These are phyloP conservation scores for Pollenia labialis DNA, from an alignment of 2,888 invertebrate genomes.

Conservation along the genomic window DNA sequence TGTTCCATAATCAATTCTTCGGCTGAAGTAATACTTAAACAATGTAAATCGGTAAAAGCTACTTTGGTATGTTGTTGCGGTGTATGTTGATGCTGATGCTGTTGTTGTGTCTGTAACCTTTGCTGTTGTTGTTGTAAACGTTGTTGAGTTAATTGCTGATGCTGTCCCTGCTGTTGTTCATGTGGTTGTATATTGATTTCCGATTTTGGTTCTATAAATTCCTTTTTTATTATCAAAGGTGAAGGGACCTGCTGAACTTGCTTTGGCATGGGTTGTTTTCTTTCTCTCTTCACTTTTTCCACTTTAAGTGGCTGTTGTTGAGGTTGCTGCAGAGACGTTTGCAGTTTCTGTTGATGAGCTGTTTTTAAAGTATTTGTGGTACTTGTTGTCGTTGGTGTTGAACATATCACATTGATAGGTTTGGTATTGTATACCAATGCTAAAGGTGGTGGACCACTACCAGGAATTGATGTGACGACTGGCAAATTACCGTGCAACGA, in stretches of 20 bases:
- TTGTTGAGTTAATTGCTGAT: constrained; percentile 9
- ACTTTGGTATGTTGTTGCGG: constrained; percentile 76
- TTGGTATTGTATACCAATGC: constrained; percentile 75
- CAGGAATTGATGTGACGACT: constrained; percentile 37
- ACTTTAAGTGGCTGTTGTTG: constrained; percentile 70
- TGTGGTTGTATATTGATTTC: constrained; percentile 46
- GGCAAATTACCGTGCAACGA: constrained; percentile 29
- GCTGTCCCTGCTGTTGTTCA: constrained; percentile 30
- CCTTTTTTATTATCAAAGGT: constrained; percentile 70
- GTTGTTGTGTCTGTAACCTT: constrained; percentile 23
- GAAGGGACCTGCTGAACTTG: constrained; percentile 79
- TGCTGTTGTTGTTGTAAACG: constrained; percentile 20
- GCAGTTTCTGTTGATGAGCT: constrained; percentile 50
- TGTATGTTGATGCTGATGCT: constrained; percentile 60
- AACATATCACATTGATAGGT: constrained; percentile 75
- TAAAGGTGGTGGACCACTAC: constrained; percentile 74
- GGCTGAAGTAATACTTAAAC: constrained; percentile 82
- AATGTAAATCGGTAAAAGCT: constrained; percentile 80
- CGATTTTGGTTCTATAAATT: constrained; percentile 69
- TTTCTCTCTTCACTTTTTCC: constrained; percentile 79
- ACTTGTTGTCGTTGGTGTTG: constrained; percentile 63
- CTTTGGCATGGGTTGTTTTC: constrained; percentile 80
- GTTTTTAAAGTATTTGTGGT: constrained; percentile 48
- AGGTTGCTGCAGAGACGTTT: constrained; percentile 26
- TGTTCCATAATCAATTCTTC: constrained; percentile 84